Evolutionary conservation across 2,113 vertebrate genomes (phyloP).

Genomic region (Prietella phreatophila): DNA sequence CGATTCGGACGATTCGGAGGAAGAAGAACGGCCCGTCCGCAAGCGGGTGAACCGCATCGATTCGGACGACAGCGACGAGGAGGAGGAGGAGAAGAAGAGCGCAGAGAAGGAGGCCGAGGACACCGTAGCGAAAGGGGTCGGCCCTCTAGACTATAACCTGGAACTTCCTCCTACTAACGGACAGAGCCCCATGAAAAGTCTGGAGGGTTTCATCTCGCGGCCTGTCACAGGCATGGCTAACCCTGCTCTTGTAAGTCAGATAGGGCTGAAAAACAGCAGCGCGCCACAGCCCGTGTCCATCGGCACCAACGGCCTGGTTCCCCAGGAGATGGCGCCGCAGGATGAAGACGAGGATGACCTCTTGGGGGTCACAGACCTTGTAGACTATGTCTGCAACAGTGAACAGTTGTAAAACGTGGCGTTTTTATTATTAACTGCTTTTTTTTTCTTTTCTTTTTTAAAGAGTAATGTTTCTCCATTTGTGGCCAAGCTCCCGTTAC

Average conservation of each 20-base stretch:
- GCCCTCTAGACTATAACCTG: constrained; percentile 80
- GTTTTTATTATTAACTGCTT: constrained; percentile 55
- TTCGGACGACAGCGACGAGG: constrained; percentile 70
- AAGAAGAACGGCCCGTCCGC: constrained; percentile 82
- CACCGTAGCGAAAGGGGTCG: constrained; percentile 80
- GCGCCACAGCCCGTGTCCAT: constrained; percentile 62
- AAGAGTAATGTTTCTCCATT: constrained; percentile 8
- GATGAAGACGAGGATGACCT: constrained; percentile 98
- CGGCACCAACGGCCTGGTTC: constrained; percentile 80
- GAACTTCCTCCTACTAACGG: constrained; percentile 86
- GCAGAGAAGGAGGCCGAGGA: constrained; percentile 77
- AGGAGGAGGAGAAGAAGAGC: constrained; percentile 71
- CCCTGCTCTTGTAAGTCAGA: constrained; percentile 36
- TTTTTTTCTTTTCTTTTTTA: background rate
- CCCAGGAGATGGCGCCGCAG: constrained; percentile 77
- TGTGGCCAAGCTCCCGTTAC: constrained; percentile 1
- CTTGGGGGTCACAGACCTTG: constrained; percentile 96
- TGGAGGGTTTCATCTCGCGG: constrained; percentile 81
- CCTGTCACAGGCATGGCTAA: constrained; percentile 51
- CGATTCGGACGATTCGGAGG: constrained; percentile 68
- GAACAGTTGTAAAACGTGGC: constrained; percentile 87
- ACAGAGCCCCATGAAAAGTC: constrained; percentile 84
- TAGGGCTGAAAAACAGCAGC: constrained; percentile 80
- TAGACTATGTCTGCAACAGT: constrained; percentile 99
- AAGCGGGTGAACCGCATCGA: constrained; percentile 91